Conservation (phyloP, 2,113 vertebrate genomes). For the Alethe diademata region DNA sequence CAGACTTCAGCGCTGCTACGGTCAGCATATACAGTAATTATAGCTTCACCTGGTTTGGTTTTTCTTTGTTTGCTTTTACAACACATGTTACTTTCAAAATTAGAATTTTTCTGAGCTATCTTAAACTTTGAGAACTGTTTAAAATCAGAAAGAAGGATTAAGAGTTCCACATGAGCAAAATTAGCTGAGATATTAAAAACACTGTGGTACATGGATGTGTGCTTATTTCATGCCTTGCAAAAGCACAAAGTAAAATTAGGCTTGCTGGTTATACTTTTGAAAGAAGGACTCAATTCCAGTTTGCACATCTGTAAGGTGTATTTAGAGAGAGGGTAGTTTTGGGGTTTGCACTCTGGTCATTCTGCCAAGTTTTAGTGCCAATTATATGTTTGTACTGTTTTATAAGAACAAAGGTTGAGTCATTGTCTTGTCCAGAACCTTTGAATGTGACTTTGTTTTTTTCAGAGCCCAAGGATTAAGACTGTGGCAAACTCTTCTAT, state of each 20-base stretch:
- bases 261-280: not conserved
- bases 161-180: slow-evolving; percentile 18
- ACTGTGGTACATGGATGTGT: not conserved
- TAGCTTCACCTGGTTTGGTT: slow-evolving; percentile 18
- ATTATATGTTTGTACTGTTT: not conserved
- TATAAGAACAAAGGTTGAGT: not conserved
- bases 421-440: not conserved
- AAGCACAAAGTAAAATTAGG: not conserved
- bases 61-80: slow-evolving; percentile 1
- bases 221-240: not conserved
- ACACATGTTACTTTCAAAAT: slow-evolving; percentile 5
- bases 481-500: not conserved
- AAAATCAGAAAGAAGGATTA: not conserved
- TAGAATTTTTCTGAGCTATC: slow-evolving; percentile 1
- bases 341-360: not conserved
- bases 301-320: not conserved
- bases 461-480: not conserved
- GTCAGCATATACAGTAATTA: slow-evolving; percentile 67
- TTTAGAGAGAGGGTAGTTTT: not conserved
- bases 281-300: not conserved
- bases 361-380: not conserved
- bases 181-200: slow-evolving; percentile 39
- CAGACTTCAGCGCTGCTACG: slow-evolving; percentile 32
- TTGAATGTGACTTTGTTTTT: not conserved
- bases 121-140: slow-evolving; percentile 23